Conservation (phyloP, 2,113 vertebrate species). For the Peromyscus polionotus region DNA sequence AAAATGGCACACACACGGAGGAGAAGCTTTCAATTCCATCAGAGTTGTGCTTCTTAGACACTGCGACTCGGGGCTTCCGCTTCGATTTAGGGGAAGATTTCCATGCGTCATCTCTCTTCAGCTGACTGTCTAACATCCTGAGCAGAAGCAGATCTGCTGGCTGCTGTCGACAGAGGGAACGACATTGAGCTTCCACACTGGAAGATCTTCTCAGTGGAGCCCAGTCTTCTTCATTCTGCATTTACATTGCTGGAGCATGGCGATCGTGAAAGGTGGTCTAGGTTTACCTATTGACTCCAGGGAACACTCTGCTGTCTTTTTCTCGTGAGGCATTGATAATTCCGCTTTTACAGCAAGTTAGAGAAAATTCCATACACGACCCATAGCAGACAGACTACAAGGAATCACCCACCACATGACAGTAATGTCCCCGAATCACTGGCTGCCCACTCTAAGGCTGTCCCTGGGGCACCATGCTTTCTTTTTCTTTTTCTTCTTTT, state of each 20-base stretch:
- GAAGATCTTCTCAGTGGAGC: not conserved
- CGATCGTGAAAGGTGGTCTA: not conserved
- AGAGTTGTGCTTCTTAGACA: conserved; percentile 14
- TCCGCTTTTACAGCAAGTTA: conserved; percentile 50
- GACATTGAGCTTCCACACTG: not conserved
- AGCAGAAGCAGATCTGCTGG: not conserved
- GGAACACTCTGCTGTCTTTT: not conserved
- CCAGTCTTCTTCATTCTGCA: not conserved
- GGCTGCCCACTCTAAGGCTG: not conserved
- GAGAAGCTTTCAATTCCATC: conserved; percentile 61
- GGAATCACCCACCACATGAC: not conserved
- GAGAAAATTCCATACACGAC: conserved; percentile 38
- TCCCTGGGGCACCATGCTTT: not conserved
- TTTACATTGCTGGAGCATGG: not conserved
- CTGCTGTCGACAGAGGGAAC: not conserved
- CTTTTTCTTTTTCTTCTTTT: not conserved
- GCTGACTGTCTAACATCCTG: not conserved
- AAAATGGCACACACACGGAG: conserved; percentile 46
- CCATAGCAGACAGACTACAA: not conserved
- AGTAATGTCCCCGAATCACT: accelerated
- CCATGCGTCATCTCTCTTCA: not conserved
- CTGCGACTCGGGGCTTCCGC: conserved; percentile 13
- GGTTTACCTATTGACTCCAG: conserved; percentile 7
- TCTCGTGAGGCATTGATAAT: not conserved
- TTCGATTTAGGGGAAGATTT: conserved; percentile 33